phyloP scores from a whole-genome alignment of 2,888 invertebrate genomes.

The Ochropleura leucogaster region DNA sequence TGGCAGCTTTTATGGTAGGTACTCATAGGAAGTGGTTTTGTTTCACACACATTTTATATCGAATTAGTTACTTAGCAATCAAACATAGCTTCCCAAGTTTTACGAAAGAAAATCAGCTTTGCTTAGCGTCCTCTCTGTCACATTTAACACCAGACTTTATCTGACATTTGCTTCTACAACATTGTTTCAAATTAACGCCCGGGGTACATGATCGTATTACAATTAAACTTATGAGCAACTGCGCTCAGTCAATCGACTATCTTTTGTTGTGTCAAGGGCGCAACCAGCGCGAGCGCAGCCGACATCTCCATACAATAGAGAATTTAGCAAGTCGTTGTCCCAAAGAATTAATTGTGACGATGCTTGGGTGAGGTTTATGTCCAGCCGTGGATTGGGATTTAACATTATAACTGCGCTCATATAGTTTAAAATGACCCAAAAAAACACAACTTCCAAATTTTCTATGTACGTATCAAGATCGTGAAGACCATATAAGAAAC shows the following conservation, averaged over 20 bases:
- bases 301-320: conserved; percentile 45
- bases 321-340: conserved; percentile 22
- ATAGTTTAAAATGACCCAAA: background rate
- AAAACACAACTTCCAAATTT: conserved; percentile 1
- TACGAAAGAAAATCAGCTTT: background rate
- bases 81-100: background rate
- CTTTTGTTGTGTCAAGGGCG: conserved; percentile 36
- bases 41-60: background rate
- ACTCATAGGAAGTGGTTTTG: background rate
- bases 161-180: background rate
- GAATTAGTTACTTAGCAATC: background rate
- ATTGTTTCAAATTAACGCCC: background rate
- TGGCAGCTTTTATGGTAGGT: background rate
- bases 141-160: background rate
- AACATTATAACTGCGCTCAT: background rate
- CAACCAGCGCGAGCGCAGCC: conserved; percentile 3
- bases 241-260: conserved; percentile 17
- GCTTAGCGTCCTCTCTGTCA: background rate
- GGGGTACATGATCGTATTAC: conserved; percentile 11
- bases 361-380: background rate
- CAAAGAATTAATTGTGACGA: background rate
- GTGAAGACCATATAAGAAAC: background rate
- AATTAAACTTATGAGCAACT: conserved; percentile 33
- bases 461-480: background rate
- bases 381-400: background rate